phyloP scores from a whole-genome alignment of 1,140 invertebrate genomes.

The Apocrypta bakeri region DNA sequence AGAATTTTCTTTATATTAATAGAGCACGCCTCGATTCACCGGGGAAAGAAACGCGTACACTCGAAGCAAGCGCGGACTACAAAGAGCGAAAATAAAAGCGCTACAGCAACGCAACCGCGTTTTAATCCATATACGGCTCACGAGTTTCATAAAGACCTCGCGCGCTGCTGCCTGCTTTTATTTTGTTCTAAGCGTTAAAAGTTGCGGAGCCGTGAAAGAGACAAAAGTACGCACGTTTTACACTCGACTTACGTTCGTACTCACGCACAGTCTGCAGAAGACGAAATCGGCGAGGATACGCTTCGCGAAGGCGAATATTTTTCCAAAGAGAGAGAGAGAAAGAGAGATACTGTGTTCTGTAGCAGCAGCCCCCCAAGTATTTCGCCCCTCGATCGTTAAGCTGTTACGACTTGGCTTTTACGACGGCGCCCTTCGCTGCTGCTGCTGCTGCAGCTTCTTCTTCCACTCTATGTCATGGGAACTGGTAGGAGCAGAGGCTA shows the following conservation, averaged over 20 bases:
- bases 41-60: not conserved
- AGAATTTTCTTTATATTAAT: conserved; percentile 32
- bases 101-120: not conserved
- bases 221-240: conserved; percentile 36
- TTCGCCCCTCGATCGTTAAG: conserved; percentile 37
- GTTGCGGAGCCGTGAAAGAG: conserved; percentile 43
- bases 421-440: not conserved
- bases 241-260: not conserved
- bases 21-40: conserved; percentile 29
- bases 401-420: conserved; percentile 35
- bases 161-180: not conserved
- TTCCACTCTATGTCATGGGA: conserved; percentile 14
- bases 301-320: not conserved
- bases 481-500: conserved; percentile 50
- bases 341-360: not conserved
- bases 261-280: not conserved
- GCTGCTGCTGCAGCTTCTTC: not conserved
- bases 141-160: conserved; percentile 13
- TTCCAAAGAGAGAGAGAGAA: not conserved
- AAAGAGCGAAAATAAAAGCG: conserved; percentile 12
- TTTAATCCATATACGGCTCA: conserved; percentile 30
- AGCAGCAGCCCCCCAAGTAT: conserved; percentile 1
- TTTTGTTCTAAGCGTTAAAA: conserved; percentile 33
- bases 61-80: not conserved
- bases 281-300: conserved; percentile 22